Evolutionary conservation across 1,140 invertebrate species (phyloP).

Genomic region (Nasonia giraulti): DNA sequence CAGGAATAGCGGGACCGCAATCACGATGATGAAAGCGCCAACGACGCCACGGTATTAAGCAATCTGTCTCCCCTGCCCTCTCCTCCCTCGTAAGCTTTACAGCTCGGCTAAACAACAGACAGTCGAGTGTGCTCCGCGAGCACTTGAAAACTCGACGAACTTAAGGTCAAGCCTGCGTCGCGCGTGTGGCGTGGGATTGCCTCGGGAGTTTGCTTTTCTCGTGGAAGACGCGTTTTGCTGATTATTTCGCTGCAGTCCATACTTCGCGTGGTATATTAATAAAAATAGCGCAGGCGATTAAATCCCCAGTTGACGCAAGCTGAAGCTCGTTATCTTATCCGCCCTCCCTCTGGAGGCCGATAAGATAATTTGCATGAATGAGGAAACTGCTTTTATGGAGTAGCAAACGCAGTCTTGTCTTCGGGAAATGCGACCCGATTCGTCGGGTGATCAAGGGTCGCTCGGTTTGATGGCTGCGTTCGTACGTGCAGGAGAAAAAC

Average conservation of each 20-base stretch:
- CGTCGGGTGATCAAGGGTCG: not conserved
- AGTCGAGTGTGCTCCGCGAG: not conserved
- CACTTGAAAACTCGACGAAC: not conserved
- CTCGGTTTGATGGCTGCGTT: not conserved
- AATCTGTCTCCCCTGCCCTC: not conserved
- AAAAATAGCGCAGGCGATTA: slow-evolving; percentile 13
- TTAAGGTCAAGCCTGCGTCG: not conserved
- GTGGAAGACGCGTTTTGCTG: not conserved
- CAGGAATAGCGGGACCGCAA: slow-evolving; percentile 20
- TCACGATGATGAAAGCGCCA: slow-evolving; percentile 9
- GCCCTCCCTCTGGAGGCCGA: not conserved
- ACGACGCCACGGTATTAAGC: not conserved
- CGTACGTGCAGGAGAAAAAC: no score
- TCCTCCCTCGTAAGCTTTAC: not conserved
- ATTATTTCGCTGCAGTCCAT: not conserved
- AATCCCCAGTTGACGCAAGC: not conserved
- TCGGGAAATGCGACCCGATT: no score
- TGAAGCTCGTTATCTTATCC: slow-evolving; percentile 9
- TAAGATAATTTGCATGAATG: slow-evolving; percentile 25
- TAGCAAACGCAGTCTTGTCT: no score
- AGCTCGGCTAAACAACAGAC: not conserved
- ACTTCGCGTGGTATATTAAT: not conserved
- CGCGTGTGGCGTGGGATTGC: not conserved
- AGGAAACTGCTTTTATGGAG: not conserved
- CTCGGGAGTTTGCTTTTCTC: not conserved